phyloP scores from a whole-genome alignment of 2,888 invertebrate genomes.

The Epirrhoe tristata region DNA sequence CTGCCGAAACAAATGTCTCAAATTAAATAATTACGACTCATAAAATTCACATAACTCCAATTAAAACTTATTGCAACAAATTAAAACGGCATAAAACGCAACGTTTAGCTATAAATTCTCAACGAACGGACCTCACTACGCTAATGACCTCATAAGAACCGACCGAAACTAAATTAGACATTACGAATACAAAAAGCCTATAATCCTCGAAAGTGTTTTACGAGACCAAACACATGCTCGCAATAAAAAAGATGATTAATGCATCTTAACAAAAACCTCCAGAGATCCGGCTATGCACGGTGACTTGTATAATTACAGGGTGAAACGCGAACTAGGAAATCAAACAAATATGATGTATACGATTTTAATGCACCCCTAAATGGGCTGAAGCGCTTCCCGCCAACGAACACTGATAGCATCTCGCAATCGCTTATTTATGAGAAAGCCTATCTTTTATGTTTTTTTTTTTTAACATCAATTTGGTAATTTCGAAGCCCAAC shows the following conservation, averaged over 20 bases:
- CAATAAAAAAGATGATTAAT: conserved; percentile 83
- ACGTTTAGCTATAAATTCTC: conserved; percentile 61
- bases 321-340: conserved; percentile 84
- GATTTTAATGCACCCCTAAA: conserved; percentile 86
- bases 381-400: conserved; percentile 84
- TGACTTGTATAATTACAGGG: conserved; percentile 84
- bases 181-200: conserved; percentile 76
- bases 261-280: conserved; percentile 79
- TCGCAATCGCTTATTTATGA: conserved; percentile 78
- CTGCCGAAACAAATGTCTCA: conserved; percentile 80
- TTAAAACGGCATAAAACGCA: conserved; percentile 62
- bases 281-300: conserved; percentile 79
- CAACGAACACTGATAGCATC: conserved; percentile 75
- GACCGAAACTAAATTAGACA: conserved; percentile 78
- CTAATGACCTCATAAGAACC: conserved; percentile 78
- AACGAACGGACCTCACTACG: conserved; percentile 60
- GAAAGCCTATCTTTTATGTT: conserved; percentile 63
- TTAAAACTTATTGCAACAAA: conserved; percentile 59
- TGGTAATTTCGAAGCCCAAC: conserved; percentile 69
- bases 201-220: conserved; percentile 79
- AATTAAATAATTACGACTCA: conserved; percentile 37
- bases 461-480: conserved; percentile 57
- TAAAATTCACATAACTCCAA: conserved; percentile 31
- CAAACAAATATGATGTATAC: conserved; percentile 86
- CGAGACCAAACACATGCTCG: conserved; percentile 81